These are phyloP conservation scores for Cynopterus sphinx DNA, from an alignment of 2,797 vertebrate genomes.

Conservation along the genomic window DNA sequence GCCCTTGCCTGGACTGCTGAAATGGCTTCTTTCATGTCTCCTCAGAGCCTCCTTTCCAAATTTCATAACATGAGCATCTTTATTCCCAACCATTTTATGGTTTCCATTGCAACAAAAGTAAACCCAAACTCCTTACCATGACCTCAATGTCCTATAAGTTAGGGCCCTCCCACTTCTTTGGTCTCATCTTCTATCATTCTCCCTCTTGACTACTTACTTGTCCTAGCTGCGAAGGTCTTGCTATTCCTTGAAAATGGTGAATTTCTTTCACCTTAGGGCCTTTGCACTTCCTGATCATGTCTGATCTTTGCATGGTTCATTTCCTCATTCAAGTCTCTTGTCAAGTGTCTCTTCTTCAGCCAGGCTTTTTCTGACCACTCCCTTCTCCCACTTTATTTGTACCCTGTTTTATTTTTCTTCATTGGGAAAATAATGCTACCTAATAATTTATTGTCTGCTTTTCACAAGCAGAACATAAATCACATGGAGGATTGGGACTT, in stretches of 20 bases:
- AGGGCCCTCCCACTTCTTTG: background rate
- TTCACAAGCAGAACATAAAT: background rate
- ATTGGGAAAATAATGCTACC: background rate
- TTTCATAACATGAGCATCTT: background rate
- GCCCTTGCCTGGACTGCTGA: background rate
- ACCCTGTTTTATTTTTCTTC: background rate
- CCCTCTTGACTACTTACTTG: background rate
- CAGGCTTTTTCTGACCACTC: background rate
- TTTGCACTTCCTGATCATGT: background rate
- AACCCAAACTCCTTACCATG: background rate
- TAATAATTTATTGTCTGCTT: background rate
- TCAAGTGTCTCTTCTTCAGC: background rate
- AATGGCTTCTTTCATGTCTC: background rate
- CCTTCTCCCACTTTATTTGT: background rate
- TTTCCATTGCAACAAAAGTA: background rate
- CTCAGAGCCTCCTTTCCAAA: background rate
- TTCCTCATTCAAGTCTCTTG: background rate
- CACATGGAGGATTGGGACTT: background rate
- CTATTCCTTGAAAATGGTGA: background rate
- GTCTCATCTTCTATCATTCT: background rate
- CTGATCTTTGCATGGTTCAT: background rate
- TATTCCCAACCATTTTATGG: no score
- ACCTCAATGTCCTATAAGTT: no score
- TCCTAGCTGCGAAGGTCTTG: background rate
- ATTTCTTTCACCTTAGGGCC: background rate